Evolutionary conservation across 2,113 vertebrate species (phyloP).

Genomic region (Thalassarche chlororhynchos): DNA sequence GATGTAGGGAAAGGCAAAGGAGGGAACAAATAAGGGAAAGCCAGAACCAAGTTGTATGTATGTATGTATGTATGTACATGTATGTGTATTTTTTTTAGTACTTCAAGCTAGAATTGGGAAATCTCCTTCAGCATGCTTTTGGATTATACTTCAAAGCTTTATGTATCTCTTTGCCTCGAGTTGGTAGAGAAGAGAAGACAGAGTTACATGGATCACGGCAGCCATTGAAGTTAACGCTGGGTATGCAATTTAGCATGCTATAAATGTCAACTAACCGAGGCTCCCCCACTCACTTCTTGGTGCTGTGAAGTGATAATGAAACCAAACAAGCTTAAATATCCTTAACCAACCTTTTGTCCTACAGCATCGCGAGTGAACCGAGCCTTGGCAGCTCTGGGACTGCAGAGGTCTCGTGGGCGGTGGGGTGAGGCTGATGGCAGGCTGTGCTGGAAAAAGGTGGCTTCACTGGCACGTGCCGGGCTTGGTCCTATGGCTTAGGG

Average conservation of each 20-base stretch:
- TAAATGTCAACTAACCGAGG: not conserved
- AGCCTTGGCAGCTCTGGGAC: not conserved
- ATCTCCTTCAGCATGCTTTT: not conserved
- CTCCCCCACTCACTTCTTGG: not conserved
- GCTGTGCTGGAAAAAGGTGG: not conserved
- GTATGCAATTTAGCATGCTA: not conserved
- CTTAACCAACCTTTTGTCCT: not conserved
- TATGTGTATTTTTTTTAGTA: not conserved
- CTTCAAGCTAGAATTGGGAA: not conserved
- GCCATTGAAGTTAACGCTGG: not conserved
- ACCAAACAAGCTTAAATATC: not conserved
- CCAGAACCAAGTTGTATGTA: not conserved
- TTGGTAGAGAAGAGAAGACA: not conserved
- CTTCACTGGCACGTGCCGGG: rapidly evolving
- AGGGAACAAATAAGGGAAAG: not conserved
- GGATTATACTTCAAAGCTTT: not conserved
- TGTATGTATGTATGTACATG: no score
- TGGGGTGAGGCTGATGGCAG: not conserved
- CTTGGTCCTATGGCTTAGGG: not conserved
- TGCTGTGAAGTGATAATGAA: not conserved
- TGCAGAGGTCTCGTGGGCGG: not conserved
- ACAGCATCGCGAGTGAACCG: not conserved
- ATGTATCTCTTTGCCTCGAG: not conserved
- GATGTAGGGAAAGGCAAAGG: not conserved
- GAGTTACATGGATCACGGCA: not conserved